These are phyloP conservation scores for Anser brachyrhynchus DNA, from an alignment of 2,113 vertebrate species.

Conservation along the genomic window DNA sequence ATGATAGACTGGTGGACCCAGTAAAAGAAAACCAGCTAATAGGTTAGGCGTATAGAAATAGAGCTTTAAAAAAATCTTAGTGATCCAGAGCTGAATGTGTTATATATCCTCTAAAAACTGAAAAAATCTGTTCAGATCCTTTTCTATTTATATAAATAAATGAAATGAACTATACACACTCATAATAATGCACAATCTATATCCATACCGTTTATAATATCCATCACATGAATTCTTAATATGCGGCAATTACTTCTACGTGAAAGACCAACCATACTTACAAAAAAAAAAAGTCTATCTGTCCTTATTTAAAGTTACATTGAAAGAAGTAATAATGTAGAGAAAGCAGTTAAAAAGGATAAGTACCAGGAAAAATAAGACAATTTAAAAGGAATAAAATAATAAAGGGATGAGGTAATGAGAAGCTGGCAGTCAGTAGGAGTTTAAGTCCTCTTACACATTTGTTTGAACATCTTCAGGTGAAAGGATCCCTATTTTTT, in stretches of 20 bases:
- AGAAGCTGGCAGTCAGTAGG: neutral
- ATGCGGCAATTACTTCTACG: neutral
- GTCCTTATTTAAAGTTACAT: neutral
- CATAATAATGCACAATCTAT: neutral
- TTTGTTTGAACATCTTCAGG: neutral
- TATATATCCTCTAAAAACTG: neutral
- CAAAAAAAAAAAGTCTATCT: no score
- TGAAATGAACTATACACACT: neutral
- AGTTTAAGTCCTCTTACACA: neutral
- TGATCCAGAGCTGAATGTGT: neutral
- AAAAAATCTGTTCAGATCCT: neutral
- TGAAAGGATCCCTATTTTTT: neutral
- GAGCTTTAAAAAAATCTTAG: neutral
- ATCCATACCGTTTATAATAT: neutral
- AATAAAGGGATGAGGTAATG: neutral
- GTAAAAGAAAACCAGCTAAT: neutral
- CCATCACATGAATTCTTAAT: neutral
- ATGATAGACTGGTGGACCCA: neutral
- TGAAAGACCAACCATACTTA: neutral
- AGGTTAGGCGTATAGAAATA: neutral
- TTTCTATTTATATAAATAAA: neutral
- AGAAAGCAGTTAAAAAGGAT: neutral
- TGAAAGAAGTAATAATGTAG: neutral
- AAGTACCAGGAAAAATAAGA: neutral
- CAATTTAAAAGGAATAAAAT: neutral